These are phyloP conservation scores for Mimachlamys varia DNA, from an alignment of 2,888 invertebrate species.

Conservation along the genomic window DNA sequence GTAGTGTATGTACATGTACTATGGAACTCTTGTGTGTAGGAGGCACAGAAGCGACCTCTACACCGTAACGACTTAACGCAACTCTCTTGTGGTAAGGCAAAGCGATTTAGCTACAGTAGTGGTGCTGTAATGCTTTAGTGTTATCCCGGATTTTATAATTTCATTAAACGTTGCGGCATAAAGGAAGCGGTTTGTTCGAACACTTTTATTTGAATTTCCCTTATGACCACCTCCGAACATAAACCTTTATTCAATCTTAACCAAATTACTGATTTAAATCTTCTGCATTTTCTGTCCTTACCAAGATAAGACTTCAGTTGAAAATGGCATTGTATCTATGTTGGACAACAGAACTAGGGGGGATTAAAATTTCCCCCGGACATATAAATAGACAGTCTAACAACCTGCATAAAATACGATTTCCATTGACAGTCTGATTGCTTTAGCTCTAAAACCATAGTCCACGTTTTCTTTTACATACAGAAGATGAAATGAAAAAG, in stretches of 20 bases:
- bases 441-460: background rate
- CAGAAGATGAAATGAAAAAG: background rate
- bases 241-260: background rate
- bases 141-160: background rate
- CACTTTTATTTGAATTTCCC: constrained; percentile 8
- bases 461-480: background rate
- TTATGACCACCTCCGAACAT: background rate
- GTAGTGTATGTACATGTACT: background rate
- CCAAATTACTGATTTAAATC: background rate
- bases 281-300: too few species aligned
- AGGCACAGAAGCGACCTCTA: background rate
- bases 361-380: too few species aligned
- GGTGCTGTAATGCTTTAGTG: background rate
- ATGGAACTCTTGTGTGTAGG: background rate
- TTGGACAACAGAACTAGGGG: too few species aligned
- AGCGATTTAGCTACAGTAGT: background rate
- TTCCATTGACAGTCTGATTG: background rate
- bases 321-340: too few species aligned
- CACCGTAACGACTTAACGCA: background rate
- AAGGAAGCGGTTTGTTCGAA: background rate
- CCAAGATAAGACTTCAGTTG: too few species aligned
- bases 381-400: too few species aligned
- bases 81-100: background rate
- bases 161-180: background rate
- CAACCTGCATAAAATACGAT: too few species aligned